Conservation (phyloP, 2,797 vertebrate species). For the Sylvilagus floridanus region DNA sequence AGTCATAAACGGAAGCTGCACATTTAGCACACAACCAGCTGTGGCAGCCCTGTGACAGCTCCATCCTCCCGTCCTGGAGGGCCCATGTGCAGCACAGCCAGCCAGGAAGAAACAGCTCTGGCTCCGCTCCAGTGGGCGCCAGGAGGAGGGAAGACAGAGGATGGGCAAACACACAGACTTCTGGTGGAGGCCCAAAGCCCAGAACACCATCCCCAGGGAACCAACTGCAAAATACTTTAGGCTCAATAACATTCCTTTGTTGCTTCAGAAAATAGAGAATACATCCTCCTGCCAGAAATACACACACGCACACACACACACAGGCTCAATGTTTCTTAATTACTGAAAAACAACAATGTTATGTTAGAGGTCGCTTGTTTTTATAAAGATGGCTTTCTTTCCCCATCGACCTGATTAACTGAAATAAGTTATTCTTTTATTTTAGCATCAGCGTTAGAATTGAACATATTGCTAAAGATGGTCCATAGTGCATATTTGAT, state of each 20-base stretch:
- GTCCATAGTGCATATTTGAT: background rate
- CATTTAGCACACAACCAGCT: conserved; percentile 18
- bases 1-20: conserved; percentile 20
- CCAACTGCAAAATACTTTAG: background rate
- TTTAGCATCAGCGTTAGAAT: background rate
- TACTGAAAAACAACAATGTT: background rate
- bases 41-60: conserved; percentile 22
- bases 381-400: background rate
- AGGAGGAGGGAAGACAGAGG: no score
- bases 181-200: background rate
- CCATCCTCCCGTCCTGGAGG: background rate
- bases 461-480: background rate
- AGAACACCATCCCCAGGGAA: background rate
- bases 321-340: background rate
- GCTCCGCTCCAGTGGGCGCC: background rate
- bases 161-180: background rate
- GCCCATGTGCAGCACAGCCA: background rate
- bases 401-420: background rate
- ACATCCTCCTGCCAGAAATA: background rate
- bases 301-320: background rate
- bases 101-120: conserved; percentile 22
- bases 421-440: background rate
- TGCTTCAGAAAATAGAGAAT: background rate
- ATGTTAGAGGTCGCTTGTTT: background rate
- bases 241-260: background rate